Percentiles rank a stretch among this genome's conserved stretches.
Evolutionary conservation across 2,888 invertebrate genomes (phyloP).

Genomic region (Amiota communis): DNA sequence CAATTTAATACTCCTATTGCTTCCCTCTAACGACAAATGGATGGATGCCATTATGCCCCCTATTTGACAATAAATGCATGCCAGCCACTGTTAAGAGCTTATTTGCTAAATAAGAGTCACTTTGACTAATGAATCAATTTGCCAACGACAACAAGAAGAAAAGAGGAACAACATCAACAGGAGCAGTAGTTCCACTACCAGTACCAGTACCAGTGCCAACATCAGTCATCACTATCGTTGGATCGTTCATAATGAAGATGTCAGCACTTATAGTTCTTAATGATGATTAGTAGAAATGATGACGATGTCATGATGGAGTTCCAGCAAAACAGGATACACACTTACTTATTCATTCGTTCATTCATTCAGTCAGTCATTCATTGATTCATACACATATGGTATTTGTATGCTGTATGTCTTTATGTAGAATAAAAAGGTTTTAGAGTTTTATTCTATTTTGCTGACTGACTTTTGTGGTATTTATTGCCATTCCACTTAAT

Average conservation of each 20-base stretch:
- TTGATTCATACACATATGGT: neutral
- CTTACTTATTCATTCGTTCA: neutral
- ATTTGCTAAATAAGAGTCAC: constrained; percentile 64
- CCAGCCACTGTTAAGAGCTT: constrained; percentile 34
- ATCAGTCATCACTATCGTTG: too few relatives aligned
- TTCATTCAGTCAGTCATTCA: neutral
- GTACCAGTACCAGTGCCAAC: too few relatives aligned
- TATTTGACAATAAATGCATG: neutral
- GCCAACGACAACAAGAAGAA: constrained; percentile 53
- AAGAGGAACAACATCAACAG: neutral
- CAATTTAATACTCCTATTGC: too few relatives aligned
- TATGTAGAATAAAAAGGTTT: constrained; percentile 15
- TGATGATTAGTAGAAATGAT: constrained; percentile 29
- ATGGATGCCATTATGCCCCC: neutral
- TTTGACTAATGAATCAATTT: constrained; percentile 68
- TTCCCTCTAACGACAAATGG: too few relatives aligned
- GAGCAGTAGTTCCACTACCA: neutral
- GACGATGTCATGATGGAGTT: too few relatives aligned
- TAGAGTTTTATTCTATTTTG: neutral
- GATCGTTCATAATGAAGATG: constrained; percentile 6
- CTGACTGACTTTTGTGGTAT: constrained; percentile 31
- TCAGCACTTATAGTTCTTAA: neutral
- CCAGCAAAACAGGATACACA: constrained; percentile 16
- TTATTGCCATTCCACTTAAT: constrained; percentile 31
- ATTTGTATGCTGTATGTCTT: neutral